phyloP scores from a whole-genome alignment of 1,140 invertebrate genomes.

The Lepidurus arcticus region DNA sequence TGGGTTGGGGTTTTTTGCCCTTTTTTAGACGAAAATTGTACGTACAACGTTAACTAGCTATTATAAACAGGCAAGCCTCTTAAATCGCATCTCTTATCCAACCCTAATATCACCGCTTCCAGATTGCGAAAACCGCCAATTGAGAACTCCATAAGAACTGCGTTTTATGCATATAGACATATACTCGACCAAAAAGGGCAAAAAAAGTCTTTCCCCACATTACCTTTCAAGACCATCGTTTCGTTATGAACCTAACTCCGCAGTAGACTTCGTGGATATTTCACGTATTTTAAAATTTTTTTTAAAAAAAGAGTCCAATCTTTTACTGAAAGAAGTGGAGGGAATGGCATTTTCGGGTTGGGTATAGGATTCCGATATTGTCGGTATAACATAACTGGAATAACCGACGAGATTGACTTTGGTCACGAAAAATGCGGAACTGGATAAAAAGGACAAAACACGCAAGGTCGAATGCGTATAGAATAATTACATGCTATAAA shows the following conservation, averaged over 20 bases:
- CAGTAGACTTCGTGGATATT: no score
- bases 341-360: neutral
- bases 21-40: neutral
- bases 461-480: neutral
- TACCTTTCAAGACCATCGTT: no score
- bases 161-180: no score
- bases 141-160: no score
- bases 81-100: no score
- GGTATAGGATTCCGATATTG: neutral
- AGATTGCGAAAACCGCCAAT: no score
- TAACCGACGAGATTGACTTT: neutral
- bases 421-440: neutral
- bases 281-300: neutral
- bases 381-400: neutral
- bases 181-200: no score
- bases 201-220: no score
- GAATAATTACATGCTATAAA: neutral
- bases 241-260: no score
- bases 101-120: no score
- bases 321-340: neutral
- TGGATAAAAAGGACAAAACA: neutral
- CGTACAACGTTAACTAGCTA: no score
- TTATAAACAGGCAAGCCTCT: no score
- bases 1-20: neutral
- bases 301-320: neutral